These are phyloP conservation scores for Microplitis mediator DNA, from an alignment of 1,140 invertebrate species.

Conservation along the genomic window DNA sequence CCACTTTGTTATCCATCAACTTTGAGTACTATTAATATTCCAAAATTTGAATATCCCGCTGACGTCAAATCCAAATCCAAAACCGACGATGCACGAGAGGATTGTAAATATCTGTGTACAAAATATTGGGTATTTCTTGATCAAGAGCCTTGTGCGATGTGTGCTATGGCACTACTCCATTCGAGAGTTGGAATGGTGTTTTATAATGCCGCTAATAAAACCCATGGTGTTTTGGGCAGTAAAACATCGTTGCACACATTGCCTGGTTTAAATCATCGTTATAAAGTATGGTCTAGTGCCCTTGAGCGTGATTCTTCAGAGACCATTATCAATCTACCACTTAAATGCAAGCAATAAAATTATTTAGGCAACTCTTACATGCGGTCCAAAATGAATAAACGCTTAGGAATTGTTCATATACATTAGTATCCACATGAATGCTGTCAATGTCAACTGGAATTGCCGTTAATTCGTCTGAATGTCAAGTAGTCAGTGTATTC, in stretches of 20 bases:
- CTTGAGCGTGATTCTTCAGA: slow-evolving; percentile 45
- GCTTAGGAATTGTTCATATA: neutral
- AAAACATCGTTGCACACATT: slow-evolving; percentile 78
- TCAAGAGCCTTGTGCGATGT: slow-evolving; percentile 90
- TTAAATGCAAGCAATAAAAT: slow-evolving; percentile 10
- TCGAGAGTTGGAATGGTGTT: slow-evolving; percentile 83
- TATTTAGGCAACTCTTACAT: slow-evolving; percentile 11
- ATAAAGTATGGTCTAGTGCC: slow-evolving; percentile 73
- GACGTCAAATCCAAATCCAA: neutral
- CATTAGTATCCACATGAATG: neutral
- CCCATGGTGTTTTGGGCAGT: slow-evolving; percentile 74
- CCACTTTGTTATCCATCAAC: slow-evolving; percentile 47
- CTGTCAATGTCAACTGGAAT: slow-evolving; percentile 25
- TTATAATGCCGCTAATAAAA: slow-evolving; percentile 67
- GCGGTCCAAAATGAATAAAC: slow-evolving; percentile 1
- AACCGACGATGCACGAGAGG: slow-evolving; percentile 39
- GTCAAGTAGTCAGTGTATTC: neutral
- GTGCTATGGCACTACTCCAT: slow-evolving; percentile 92
- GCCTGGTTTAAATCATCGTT: slow-evolving; percentile 87
- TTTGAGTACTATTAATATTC: slow-evolving; percentile 37
- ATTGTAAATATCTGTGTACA: slow-evolving; percentile 84
- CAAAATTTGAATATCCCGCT: slow-evolving; percentile 13
- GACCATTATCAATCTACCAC: neutral
- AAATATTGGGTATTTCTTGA: slow-evolving; percentile 85
- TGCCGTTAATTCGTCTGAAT: slow-evolving; percentile 15